Percentiles rank a stretch among this genome's conserved stretches.
Conservation (phyloP, 2,797 vertebrate genomes). For the Propithecus deckenii region DNA sequence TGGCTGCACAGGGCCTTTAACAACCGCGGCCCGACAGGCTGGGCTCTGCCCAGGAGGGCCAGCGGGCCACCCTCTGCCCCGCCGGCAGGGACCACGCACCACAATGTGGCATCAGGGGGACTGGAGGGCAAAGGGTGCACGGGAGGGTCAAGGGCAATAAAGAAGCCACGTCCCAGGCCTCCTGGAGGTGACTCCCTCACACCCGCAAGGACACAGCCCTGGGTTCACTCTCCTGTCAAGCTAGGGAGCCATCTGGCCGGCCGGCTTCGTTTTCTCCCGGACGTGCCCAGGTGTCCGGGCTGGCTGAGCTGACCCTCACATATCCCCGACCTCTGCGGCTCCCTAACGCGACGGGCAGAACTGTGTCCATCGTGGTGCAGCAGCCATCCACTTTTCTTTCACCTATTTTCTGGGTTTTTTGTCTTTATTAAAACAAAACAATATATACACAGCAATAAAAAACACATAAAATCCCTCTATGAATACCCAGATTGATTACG, state of each 20-base stretch:
- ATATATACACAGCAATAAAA: neutral
- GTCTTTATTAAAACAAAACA: neutral
- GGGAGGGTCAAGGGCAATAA: neutral
- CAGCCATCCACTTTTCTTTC: neutral
- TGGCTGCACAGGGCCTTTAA: neutral
- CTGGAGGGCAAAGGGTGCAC: neutral
- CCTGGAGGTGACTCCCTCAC: neutral
- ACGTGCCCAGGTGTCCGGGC: neutral
- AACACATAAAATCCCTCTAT: neutral
- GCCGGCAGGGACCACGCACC: neutral
- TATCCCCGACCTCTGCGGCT: neutral
- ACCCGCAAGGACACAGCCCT: neutral
- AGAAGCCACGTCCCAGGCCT: neutral
- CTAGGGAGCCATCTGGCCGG: neutral
- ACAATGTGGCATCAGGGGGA: rapidly evolving
- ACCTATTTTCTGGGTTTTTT: neutral
- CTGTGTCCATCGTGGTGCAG: neutral
- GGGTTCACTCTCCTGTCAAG: neutral
- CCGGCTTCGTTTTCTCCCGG: neutral
- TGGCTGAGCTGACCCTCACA: neutral
- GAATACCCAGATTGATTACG: neutral
- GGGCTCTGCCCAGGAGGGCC: neutral
- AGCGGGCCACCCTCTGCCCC: neutral
- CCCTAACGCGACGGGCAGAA: neutral
- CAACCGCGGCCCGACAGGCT: neutral